Percentiles rank a stretch among this genome's conserved stretches.
phyloP scores from a whole-genome alignment of 2,888 invertebrate species.

The Polydrusus pterygomalis region DNA sequence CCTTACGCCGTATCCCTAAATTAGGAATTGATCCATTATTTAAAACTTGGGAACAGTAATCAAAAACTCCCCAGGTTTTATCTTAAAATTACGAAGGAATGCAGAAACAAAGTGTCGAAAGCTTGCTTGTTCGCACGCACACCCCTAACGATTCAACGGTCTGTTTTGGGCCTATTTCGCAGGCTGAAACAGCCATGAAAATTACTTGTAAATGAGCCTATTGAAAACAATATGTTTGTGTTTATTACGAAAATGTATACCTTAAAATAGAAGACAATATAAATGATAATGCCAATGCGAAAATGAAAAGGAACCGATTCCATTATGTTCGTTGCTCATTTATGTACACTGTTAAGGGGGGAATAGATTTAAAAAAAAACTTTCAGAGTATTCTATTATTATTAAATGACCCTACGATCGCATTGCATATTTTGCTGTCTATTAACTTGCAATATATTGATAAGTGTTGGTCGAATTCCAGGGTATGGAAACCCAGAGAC shows the following conservation, averaged over 20 bases:
- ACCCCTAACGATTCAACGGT: conserved; percentile 29
- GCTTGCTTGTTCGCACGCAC: conserved; percentile 43
- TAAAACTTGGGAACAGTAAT: not conserved
- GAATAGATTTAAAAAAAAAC: not conserved
- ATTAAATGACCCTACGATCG: too few relatives aligned
- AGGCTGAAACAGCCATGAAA: conserved; percentile 23
- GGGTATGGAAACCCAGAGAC: too few relatives aligned
- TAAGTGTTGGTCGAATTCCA: too few relatives aligned
- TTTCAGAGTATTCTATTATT: too few relatives aligned
- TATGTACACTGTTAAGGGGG: too few relatives aligned
- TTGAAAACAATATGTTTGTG: conserved; percentile 26
- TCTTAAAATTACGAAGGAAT: conserved; percentile 38
- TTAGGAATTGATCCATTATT: not conserved
- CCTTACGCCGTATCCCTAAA: too few relatives aligned
- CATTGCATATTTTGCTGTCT: too few relatives aligned
- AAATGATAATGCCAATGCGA: not conserved
- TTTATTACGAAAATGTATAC: conserved; percentile 3
- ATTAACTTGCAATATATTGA: too few relatives aligned
- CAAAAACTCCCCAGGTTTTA: conserved; percentile 34
- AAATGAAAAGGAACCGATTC: not conserved
- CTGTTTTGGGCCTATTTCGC: conserved; percentile 17
- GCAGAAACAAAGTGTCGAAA: conserved; percentile 37
- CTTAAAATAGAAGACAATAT: not conserved
- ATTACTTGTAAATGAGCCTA: conserved; percentile 27
- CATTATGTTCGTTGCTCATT: too few relatives aligned